Evolutionary conservation across 2,113 vertebrate genomes (phyloP), one percentile per base, ranked within the genome.

Genomic region (Hippocampus mohnikei): DNA sequence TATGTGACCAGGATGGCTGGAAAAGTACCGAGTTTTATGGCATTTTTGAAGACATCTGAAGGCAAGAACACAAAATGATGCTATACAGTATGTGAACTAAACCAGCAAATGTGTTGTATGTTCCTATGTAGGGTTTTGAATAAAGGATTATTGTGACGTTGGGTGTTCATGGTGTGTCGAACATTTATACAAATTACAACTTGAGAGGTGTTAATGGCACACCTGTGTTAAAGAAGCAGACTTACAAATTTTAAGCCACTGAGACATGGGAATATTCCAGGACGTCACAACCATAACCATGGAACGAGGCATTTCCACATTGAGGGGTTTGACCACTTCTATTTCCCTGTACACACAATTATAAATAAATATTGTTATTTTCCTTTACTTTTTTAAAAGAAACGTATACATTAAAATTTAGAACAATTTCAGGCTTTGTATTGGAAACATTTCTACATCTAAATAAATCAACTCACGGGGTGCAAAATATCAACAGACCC

Each of bases 201-300:
- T 20, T 37, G 18, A 52, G 18, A 50, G 18, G 1, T n/a, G 23
- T 55, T 21, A 55, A n/a, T 60, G 59, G 20, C 59, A 61, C 27
- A 16, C 27, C 59, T 61, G 20, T 63, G 33, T 64, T 12, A 64
- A n/a, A 65, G 63, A 1, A 46, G 41, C 5, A 46, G 23, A 71
- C 94, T 86, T 83, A 97, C 95, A 97, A 42, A 90, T 93, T 79
- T 95, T 96, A 23, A 97, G 89, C 95, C 95, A 97, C 1, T 80
- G 88, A 59, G 95, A 96, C 94, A 97, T 96, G 37, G 95, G 95
- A 70, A 95, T 88, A 80, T 97, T 97, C 95, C 95, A 97, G 77
- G 91, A 95, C 0, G 93, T 95, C 66, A 96, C 95, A 46, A 96
- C 95, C 76, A 94, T 88, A 3, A 94, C 94, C 95, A 96, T 95